Evolutionary conservation across 2,113 vertebrate genomes (phyloP).

Genomic region (Motacilla tschutschensis): DNA sequence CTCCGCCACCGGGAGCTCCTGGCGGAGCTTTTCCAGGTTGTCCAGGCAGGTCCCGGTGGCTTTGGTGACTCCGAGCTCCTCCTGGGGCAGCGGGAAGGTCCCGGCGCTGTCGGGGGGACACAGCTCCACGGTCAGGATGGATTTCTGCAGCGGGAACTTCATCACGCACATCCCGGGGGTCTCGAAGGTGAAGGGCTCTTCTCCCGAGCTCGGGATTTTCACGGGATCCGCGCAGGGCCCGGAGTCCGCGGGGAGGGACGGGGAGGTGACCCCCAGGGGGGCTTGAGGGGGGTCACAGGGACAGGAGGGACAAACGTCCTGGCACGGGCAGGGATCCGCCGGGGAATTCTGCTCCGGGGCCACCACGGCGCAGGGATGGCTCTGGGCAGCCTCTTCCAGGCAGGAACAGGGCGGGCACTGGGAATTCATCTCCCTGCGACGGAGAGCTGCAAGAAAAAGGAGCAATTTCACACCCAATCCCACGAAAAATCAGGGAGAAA

Average conservation of each 20-base stretch:
- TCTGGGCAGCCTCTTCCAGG: accelerated
- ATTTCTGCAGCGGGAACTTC: not conserved
- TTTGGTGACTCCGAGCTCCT: accelerated
- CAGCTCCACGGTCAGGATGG: not conserved
- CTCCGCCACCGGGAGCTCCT: accelerated
- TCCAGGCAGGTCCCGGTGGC: not conserved
- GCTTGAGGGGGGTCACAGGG: not conserved
- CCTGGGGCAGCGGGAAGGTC: accelerated
- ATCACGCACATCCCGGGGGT: not conserved
- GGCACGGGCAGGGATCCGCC: accelerated
- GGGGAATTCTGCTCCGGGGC: not conserved
- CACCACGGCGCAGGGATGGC: accelerated
- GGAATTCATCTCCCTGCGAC: not conserved
- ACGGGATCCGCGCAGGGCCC: accelerated
- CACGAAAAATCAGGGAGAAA: accelerated
- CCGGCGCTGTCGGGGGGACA: accelerated
- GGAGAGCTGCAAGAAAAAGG: not conserved
- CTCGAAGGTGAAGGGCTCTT: not conserved
- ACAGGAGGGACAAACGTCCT: not conserved
- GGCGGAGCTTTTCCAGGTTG: not conserved
- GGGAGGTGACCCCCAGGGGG: not conserved
- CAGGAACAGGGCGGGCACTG: not conserved
- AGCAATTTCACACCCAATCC: accelerated
- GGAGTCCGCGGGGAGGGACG: accelerated
- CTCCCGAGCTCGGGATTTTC: accelerated